Conservation (phyloP, 2,888 invertebrate genomes). For the Ichneumon xanthorius region DNA sequence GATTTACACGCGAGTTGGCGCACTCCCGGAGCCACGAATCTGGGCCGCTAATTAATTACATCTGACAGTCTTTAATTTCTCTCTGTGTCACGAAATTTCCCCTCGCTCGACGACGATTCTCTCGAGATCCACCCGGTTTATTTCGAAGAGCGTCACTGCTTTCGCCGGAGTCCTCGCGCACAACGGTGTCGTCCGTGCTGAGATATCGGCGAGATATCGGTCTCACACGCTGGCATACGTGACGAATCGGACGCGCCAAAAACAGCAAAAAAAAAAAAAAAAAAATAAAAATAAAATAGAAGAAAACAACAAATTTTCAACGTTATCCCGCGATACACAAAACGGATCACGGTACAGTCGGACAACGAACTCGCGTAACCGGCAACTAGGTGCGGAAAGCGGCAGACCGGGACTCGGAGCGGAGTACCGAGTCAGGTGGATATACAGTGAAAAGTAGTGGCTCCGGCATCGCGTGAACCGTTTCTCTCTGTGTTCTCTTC, state of each 20-base stretch:
- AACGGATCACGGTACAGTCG: slow-evolving; percentile 62
- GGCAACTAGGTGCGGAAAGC: slow-evolving; percentile 73
- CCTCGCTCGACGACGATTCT: not conserved
- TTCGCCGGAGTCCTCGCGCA: not conserved
- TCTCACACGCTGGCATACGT: not conserved
- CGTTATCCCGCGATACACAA: not conserved
- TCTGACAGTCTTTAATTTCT: slow-evolving; percentile 26
- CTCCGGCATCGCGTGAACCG: slow-evolving; percentile 39
- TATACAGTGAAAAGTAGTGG: slow-evolving; percentile 34
- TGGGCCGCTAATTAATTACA: slow-evolving; percentile 63
- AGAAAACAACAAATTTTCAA: not conserved
- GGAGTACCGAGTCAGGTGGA: slow-evolving; percentile 11
- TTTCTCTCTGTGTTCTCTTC: slow-evolving; percentile 39
- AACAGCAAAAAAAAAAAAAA: too few species aligned
- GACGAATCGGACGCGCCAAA: not conserved
- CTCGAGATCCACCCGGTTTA: not conserved
- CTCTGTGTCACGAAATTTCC: not conserved
- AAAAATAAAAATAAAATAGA: too few species aligned
- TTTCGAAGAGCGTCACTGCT: not conserved
- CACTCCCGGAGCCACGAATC: slow-evolving; percentile 62
- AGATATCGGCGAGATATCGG: not conserved
- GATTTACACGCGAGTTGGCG: slow-evolving; percentile 76
- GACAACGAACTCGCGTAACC: slow-evolving; percentile 82
- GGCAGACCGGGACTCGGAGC: slow-evolving; percentile 75
- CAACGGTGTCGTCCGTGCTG: not conserved